phyloP scores from a whole-genome alignment of 2,888 invertebrate genomes.

The Gortyna flavago region DNA sequence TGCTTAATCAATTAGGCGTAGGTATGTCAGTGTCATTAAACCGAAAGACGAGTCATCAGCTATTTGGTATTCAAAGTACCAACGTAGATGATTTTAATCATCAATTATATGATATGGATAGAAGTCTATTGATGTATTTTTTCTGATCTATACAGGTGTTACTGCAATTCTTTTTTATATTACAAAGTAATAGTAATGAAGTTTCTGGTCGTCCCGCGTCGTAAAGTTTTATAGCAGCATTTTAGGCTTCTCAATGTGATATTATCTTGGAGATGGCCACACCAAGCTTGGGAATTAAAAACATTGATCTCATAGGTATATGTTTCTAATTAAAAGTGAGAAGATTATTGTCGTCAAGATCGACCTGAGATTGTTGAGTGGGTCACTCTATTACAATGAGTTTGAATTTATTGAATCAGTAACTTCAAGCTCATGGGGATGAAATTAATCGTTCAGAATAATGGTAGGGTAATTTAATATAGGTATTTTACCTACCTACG shows the following conservation, averaged over 20 bases:
- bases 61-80: conserved; percentile 11
- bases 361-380: not conserved
- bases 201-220: conserved; percentile 16
- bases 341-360: conserved; percentile 13
- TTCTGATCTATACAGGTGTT: conserved; percentile 23
- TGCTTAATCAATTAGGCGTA: conserved; percentile 31
- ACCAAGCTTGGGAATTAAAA: conserved; percentile 18
- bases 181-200: conserved; percentile 22
- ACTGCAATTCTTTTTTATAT: conserved; percentile 9
- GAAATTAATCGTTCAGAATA: not conserved
- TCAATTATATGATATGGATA: not conserved
- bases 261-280: conserved; percentile 25
- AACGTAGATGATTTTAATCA: not conserved
- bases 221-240: conserved; percentile 37
- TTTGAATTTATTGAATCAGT: not conserved
- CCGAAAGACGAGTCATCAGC: conserved; percentile 13
- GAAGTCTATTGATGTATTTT: not conserved
- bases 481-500: not conserved
- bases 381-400: not conserved
- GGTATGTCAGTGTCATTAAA: conserved; percentile 26
- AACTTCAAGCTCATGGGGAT: not conserved
- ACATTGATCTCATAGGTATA: conserved; percentile 11
- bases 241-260: conserved; percentile 23
- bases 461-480: not conserved
- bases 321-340: conserved; percentile 13